Conservation (phyloP, 2,113 vertebrate species). For the Colistium nudipinnis region DNA sequence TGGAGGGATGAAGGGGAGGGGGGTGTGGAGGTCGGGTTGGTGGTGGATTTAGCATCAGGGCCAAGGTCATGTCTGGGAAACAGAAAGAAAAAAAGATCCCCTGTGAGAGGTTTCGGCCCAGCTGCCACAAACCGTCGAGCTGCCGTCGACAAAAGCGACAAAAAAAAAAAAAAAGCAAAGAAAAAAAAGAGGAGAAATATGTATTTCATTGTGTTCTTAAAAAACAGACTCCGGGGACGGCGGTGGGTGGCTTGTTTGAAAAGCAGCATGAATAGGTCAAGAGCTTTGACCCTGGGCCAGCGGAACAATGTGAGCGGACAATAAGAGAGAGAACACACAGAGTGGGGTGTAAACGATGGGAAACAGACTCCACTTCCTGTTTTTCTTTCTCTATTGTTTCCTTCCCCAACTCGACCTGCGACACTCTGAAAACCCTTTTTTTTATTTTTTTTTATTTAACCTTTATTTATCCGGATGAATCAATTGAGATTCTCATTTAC, state of each 20-base stretch:
- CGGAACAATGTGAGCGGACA: slow-evolving; percentile 72
- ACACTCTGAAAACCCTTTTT: no score
- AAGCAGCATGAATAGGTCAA: slow-evolving; percentile 77
- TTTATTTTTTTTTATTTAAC: no score
- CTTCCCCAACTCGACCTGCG: slow-evolving; percentile 66
- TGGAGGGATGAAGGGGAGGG: slow-evolving; percentile 3
- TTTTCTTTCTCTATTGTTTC: slow-evolving; percentile 82
- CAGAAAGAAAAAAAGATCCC: slow-evolving; percentile 37
- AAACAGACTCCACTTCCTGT: slow-evolving; percentile 79
- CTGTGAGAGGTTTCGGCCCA: slow-evolving; percentile 56
- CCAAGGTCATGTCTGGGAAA: slow-evolving; percentile 73
- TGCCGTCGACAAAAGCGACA: slow-evolving; percentile 24
- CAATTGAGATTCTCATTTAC: no score
- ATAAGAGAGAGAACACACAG: slow-evolving; percentile 46
- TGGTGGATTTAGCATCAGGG: slow-evolving; percentile 61
- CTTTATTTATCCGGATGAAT: no score
- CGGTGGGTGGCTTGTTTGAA: slow-evolving; percentile 48
- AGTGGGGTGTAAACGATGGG: slow-evolving; percentile 63
- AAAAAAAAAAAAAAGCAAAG: slow-evolving; percentile 11
- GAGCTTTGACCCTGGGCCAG: slow-evolving; percentile 72
- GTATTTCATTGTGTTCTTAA: slow-evolving; percentile 74
- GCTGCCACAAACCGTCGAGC: slow-evolving; percentile 66
- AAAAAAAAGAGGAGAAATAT: slow-evolving; percentile 51
- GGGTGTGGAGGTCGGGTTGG: slow-evolving; percentile 18
- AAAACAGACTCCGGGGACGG: slow-evolving; percentile 45